phyloP scores from a whole-genome alignment of 2,888 invertebrate genomes.

The Cheilosia grossa region DNA sequence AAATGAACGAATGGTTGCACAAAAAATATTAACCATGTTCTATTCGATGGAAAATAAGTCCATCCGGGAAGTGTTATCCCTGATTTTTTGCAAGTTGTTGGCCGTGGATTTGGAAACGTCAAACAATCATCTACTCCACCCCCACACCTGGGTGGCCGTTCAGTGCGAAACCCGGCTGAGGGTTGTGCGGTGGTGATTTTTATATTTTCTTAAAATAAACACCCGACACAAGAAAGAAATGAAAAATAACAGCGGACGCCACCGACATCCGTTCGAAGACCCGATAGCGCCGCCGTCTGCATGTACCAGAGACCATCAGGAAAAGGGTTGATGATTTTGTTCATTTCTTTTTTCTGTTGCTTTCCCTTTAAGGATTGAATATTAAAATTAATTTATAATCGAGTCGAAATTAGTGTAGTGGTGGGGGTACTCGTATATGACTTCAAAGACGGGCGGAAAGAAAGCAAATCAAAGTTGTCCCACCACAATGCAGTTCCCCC shows the following conservation, averaged over 20 bases:
- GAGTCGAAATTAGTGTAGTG: conserved; percentile 38
- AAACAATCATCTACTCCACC: conserved; percentile 38
- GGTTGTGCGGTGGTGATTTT: conserved; percentile 68
- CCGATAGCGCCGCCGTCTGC: conserved; percentile 33
- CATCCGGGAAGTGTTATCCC: conserved; percentile 69
- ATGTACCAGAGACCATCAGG: conserved; percentile 10
- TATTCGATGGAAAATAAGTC: conserved; percentile 72
- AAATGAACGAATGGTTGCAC: conserved; percentile 42
- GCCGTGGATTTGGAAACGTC: conserved; percentile 51
- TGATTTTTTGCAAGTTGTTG: conserved; percentile 25
- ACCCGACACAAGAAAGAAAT: conserved; percentile 30
- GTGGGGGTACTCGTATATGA: conserved; percentile 24
- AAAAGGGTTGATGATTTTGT: conserved; percentile 60
- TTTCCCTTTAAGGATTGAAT: conserved; percentile 72
- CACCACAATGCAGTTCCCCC: conserved; percentile 15
- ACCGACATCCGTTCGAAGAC: conserved; percentile 54
- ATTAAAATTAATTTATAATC: conserved; percentile 77
- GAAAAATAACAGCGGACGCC: conserved; percentile 59
- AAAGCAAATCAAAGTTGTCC: conserved; percentile 18
- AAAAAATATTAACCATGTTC: conserved; percentile 62
- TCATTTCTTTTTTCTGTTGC: conserved; percentile 26
- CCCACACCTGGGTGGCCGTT: conserved; percentile 2
- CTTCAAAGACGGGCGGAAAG: conserved; percentile 31
- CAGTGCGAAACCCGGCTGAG: conserved; percentile 36
- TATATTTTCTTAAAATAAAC: conserved; percentile 70